A percentile compares a stretch with the other conserved stretches of the same genome.
These are phyloP conservation scores for Brotula barbata DNA, from an alignment of 2,797 vertebrate genomes.

Conservation along the genomic window DNA sequence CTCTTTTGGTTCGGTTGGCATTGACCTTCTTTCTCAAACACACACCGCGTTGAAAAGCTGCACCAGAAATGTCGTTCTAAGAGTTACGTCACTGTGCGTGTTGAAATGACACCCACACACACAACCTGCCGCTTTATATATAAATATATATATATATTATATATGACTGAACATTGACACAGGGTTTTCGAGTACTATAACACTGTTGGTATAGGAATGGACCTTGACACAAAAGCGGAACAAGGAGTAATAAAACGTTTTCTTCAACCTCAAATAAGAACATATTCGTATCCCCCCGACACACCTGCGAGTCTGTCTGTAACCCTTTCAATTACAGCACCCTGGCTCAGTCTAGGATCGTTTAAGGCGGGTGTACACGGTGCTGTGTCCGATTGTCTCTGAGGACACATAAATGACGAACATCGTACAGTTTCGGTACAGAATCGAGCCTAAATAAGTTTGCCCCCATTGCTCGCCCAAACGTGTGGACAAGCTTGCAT, in stretches of 20 bases:
- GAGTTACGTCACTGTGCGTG: conserved; percentile 9
- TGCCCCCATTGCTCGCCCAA: no score
- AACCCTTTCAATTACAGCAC: conserved; percentile 22
- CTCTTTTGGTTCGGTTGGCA: neutral
- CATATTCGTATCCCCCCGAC: neutral
- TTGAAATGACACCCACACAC: conserved; percentile 23
- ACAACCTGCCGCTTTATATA: conserved; percentile 1
- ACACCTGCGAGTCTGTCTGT: neutral
- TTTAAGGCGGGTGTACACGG: no score
- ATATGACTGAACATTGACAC: conserved; percentile 41
- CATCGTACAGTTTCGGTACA: no score
- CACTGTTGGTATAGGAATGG: conserved; percentile 37
- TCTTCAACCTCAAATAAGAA: conserved; percentile 10
- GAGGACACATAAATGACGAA: no score
- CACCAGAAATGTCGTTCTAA: conserved; percentile 13
- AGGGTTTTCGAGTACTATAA: conserved; percentile 48
- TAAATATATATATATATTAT: neutral
- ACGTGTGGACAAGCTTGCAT: no score
- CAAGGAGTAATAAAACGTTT: conserved; percentile 27
- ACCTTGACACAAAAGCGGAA: conserved; percentile 43
- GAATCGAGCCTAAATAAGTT: no score
- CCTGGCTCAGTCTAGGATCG: conserved; percentile 5
- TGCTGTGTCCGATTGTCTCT: no score
- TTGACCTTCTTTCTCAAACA: no score
- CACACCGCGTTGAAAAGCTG: neutral